These are phyloP conservation scores for Parthenolecanium corni DNA, from an alignment of 2,888 invertebrate genomes.

Conservation along the genomic window DNA sequence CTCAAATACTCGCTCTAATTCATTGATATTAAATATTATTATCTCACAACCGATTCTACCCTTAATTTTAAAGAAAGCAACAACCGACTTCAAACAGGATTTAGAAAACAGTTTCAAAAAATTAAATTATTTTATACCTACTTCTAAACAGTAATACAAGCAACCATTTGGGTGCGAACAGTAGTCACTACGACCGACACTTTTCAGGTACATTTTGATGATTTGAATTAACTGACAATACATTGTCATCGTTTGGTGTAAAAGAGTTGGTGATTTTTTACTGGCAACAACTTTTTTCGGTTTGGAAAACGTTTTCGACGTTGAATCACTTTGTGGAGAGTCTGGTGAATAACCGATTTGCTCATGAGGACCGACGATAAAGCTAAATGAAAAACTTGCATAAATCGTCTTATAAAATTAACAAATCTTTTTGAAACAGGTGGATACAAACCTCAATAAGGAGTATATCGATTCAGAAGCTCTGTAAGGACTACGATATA, in stretches of 20 bases:
- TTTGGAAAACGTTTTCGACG: not conserved
- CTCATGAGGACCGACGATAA: conserved; percentile 52
- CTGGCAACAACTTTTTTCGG: not conserved
- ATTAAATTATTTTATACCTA: too few relatives aligned
- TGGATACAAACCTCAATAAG: conserved; percentile 44
- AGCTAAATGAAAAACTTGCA: conserved; percentile 38
- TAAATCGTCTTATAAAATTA: conserved; percentile 19
- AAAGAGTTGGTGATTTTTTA: not conserved
- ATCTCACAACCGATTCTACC: too few relatives aligned
- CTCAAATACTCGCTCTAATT: too few relatives aligned
- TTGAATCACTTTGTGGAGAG: conserved; percentile 2
- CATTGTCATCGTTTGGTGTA: not conserved
- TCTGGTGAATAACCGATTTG: conserved; percentile 36
- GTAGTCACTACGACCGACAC: conserved; percentile 36
- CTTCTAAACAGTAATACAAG: conserved; percentile 46
- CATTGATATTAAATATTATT: too few relatives aligned
- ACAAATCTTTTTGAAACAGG: not conserved
- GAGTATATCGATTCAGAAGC: conserved; percentile 49
- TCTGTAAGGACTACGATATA: conserved; percentile 46
- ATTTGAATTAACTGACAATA: conserved; percentile 5
- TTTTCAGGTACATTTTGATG: conserved; percentile 29
- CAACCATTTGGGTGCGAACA: conserved; percentile 56
- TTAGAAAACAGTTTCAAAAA: too few relatives aligned
- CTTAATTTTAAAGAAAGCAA: too few relatives aligned
- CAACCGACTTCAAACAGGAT: too few relatives aligned